phyloP scores from a whole-genome alignment of 2,888 invertebrate genomes.

The Baronia brevicornis region DNA sequence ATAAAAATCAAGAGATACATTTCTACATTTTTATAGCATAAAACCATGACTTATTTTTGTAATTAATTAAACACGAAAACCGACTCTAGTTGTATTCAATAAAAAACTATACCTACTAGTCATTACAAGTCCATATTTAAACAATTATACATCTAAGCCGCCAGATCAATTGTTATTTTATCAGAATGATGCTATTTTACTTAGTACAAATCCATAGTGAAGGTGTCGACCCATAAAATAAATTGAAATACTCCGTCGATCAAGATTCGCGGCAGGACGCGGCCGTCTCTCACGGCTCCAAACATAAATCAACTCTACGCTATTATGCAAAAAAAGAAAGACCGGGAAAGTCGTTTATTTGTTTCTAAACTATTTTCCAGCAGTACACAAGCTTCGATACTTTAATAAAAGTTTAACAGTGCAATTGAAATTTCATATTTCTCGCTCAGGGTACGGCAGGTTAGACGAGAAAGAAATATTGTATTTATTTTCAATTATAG shows the following conservation, averaged over 20 bases:
- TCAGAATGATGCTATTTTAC: conserved; percentile 22
- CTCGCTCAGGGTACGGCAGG: conserved; percentile 32
- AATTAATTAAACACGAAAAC: too few relatives aligned
- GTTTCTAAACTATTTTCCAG: conserved; percentile 67
- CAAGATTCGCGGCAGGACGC: conserved; percentile 56
- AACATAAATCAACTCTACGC: conserved; percentile 68
- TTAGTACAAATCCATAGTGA: conserved; percentile 37
- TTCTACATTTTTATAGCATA: too few relatives aligned
- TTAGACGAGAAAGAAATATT: conserved; percentile 22
- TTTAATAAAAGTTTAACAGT: conserved; percentile 53
- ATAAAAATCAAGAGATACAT: too few relatives aligned
- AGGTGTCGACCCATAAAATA: conserved; percentile 67
- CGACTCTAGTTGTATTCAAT: too few relatives aligned
- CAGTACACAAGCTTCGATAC: conserved; percentile 46
- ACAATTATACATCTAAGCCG: too few relatives aligned
- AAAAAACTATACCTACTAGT: too few relatives aligned
- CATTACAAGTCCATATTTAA: too few relatives aligned
- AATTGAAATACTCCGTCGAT: conserved; percentile 69
- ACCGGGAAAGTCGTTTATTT: conserved; percentile 64
- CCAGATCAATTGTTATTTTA: conserved; percentile 17
- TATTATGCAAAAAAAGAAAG: conserved; percentile 62
- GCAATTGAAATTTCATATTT: conserved; percentile 62
- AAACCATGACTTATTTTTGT: too few relatives aligned
- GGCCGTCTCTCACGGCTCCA: conserved; percentile 44
- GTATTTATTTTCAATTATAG: too few relatives aligned